These are phyloP conservation scores for Pseudanteris insignis DNA, from an alignment of 2,888 invertebrate genomes.

Conservation along the genomic window DNA sequence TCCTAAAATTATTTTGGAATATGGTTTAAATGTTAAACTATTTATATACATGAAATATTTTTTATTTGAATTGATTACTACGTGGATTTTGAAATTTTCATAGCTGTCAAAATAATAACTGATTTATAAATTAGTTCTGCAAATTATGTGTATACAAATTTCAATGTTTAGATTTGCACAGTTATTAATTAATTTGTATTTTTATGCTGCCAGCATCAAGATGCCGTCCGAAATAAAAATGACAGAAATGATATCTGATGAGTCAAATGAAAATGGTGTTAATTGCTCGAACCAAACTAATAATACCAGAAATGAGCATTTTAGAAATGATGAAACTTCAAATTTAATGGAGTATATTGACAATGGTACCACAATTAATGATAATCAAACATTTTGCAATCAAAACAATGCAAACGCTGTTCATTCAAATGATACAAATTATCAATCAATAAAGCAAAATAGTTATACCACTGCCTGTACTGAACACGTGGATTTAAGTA, in stretches of 20 bases:
- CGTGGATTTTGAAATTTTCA: no score
- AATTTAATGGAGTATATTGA: slow-evolving; percentile 40
- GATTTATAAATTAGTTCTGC: no score
- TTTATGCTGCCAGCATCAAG: slow-evolving; percentile 46
- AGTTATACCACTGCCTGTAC: slow-evolving; percentile 21
- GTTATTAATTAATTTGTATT: no score
- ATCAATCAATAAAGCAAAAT: slow-evolving; percentile 35
- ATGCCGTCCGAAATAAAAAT: slow-evolving; percentile 57
- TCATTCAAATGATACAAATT: slow-evolving; percentile 15
- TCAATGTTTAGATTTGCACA: no score
- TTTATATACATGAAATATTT: no score
- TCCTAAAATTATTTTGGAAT: no score
- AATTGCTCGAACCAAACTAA: slow-evolving; percentile 46
- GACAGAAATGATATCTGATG: slow-evolving; percentile 49
- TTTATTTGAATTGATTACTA: no score
- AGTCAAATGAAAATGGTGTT: slow-evolving; percentile 49
- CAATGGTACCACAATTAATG: slow-evolving; percentile 23
- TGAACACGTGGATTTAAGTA: slow-evolving; percentile 5
- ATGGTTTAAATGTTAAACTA: no score
- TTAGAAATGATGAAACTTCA: slow-evolving; percentile 37
- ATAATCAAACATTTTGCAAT: slow-evolving; percentile 19
- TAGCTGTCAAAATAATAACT: no score
- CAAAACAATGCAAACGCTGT: slow-evolving; percentile 19
- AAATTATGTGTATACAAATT: no score
- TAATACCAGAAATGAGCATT: slow-evolving; percentile 38